phyloP scores from a whole-genome alignment of 2,888 invertebrate genomes.

The Anarsia innoxiella region DNA sequence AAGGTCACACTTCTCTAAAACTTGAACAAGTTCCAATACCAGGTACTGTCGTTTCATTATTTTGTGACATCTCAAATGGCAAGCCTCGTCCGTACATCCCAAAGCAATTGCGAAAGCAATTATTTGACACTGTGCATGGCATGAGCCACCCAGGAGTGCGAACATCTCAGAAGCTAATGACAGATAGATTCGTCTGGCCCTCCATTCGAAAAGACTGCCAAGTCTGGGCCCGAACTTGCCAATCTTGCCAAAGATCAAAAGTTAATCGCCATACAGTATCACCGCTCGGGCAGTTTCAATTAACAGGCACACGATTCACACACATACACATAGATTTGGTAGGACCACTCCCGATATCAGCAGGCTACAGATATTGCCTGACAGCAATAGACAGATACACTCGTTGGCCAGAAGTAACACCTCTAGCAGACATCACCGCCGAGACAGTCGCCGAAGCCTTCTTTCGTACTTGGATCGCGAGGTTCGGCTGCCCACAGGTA shows the following conservation, averaged over 20 bases:
- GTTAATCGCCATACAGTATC: conserved; percentile 24
- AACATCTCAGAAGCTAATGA: conserved; percentile 14
- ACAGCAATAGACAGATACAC: too few relatives aligned
- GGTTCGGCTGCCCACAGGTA: conserved; percentile 15
- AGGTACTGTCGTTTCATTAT: background rate
- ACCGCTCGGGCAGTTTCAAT: conserved; percentile 19
- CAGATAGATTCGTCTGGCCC: conserved; percentile 29
- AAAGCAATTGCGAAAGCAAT: conserved; percentile 1
- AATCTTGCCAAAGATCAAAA: conserved; percentile 31
- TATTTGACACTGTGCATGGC: conserved; percentile 8
- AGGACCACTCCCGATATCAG: conserved; percentile 20
- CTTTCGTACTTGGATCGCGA: conserved; percentile 13
- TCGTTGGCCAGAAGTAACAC: conserved; percentile 17
- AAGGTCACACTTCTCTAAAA: conserved; percentile 10
- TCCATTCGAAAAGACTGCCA: conserved; percentile 22
- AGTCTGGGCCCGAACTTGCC: conserved; percentile 26
- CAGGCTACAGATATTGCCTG: conserved; percentile 15
- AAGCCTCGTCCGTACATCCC: background rate
- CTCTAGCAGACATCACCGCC: conserved; percentile 18
- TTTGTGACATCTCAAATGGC: conserved; percentile 3
- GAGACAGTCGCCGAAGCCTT: conserved; percentile 25
- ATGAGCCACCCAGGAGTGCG: conserved; percentile 10
- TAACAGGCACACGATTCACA: conserved; percentile 26
- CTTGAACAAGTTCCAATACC: conserved; percentile 13
- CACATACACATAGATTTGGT: conserved; percentile 16